A percentile compares a stretch with the other conserved stretches of the same genome.
These are phyloP conservation scores for Littorina saxatilis DNA, from an alignment of 1,140 invertebrate genomes.

Conservation along the genomic window DNA sequence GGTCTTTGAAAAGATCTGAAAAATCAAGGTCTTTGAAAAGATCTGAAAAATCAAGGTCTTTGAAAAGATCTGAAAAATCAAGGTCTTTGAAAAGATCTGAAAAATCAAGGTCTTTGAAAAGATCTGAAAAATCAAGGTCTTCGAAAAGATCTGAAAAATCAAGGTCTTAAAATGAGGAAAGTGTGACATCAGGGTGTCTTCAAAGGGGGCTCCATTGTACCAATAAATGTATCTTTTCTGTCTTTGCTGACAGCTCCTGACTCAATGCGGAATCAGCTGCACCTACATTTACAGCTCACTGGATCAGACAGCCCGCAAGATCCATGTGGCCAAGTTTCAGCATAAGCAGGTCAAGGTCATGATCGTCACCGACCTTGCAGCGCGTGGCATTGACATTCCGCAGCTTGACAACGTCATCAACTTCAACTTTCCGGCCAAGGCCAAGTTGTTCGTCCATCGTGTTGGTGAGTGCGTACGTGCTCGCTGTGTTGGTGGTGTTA, in stretches of 20 bases:
- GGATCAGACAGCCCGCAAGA: constrained; percentile 96
- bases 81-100: too few species aligned
- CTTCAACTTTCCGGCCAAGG: constrained; percentile 96
- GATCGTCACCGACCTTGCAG: constrained; percentile 97
- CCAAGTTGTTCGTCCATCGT: constrained; percentile 98
- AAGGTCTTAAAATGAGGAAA: too few species aligned
- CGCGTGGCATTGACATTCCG: constrained; percentile 97
- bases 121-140: too few species aligned
- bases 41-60: too few species aligned
- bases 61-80: too few species aligned
- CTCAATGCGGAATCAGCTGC: constrained; percentile 86
- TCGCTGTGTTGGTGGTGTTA: background rate
- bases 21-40: too few species aligned
- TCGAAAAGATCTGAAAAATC: too few species aligned
- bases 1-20: too few species aligned
- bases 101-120: too few species aligned
- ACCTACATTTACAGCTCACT: constrained; percentile 96
- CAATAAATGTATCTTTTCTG: too few species aligned
- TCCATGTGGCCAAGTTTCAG: constrained; percentile 94
- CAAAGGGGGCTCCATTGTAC: too few species aligned
- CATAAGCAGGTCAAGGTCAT: constrained; percentile 81
- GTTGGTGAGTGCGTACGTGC: constrained; percentile 90
- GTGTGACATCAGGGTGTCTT: too few species aligned
- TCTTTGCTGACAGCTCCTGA: constrained; percentile 82
- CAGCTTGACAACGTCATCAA: constrained; percentile 98